Percentiles rank a stretch among this genome's conserved stretches.
Evolutionary conservation across 2,888 invertebrate genomes (phyloP).

Genomic region (Eledona agricola): DNA sequence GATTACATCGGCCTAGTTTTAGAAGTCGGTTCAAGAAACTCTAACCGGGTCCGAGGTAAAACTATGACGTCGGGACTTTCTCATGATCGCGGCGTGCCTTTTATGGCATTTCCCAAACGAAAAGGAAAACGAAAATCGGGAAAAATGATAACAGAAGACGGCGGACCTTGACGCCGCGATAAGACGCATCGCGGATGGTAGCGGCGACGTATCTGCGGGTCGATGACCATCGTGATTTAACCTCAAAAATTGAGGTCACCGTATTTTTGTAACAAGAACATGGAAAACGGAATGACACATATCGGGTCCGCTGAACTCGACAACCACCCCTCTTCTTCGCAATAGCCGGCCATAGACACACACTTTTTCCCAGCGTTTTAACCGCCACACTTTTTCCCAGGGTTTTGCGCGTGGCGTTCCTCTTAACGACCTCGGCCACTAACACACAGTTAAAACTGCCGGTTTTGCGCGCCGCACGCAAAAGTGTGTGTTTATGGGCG

Average conservation of each 20-base stretch:
- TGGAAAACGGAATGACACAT: constrained; percentile 62
- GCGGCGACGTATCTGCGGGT: constrained; percentile 50
- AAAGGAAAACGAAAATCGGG: background rate
- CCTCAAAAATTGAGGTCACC: constrained; percentile 77
- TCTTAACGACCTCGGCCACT: too few relatives aligned
- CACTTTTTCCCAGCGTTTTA: too few relatives aligned
- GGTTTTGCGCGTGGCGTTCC: too few relatives aligned
- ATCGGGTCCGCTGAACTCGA: constrained; percentile 61
- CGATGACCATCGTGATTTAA: constrained; percentile 66
- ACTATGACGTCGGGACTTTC: constrained; percentile 56
- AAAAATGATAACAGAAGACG: constrained; percentile 40
- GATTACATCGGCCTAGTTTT: constrained; percentile 52
- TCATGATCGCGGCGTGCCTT: constrained; percentile 52
- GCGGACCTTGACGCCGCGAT: constrained; percentile 54
- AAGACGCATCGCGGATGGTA: constrained; percentile 43
- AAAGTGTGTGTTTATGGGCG: too few relatives aligned
- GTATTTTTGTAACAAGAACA: constrained; percentile 60
- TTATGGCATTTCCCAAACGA: constrained; percentile 45
- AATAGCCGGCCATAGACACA: too few relatives aligned
- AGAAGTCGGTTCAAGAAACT: constrained; percentile 54
- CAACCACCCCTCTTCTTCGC: too few relatives aligned
- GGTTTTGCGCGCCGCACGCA: too few relatives aligned
- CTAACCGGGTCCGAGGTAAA: constrained; percentile 54
- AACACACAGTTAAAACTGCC: too few relatives aligned
- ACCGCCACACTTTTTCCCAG: too few relatives aligned